Evolutionary conservation across 2,888 invertebrate genomes (phyloP).

Genomic region (Lacanobia oleracea): DNA sequence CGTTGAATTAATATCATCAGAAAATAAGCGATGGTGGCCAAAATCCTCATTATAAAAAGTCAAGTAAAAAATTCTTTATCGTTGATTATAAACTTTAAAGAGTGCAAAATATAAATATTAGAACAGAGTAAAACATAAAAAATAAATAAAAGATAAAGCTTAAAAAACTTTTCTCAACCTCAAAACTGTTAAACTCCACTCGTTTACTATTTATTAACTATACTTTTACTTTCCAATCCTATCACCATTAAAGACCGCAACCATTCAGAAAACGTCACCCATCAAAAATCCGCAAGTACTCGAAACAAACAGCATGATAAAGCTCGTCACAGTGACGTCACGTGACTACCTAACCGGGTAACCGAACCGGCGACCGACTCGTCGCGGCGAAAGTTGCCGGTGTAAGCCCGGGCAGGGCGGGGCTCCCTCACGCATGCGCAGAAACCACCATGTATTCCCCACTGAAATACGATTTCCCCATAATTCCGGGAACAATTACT

Average conservation of each 20-base stretch:
- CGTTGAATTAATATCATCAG: too few relatives aligned
- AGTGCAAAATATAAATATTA: too few relatives aligned
- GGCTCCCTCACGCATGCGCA: slow-evolving; percentile 83
- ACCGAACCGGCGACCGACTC: slow-evolving; percentile 59
- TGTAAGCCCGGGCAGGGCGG: slow-evolving; percentile 85
- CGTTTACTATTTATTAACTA: too few relatives aligned
- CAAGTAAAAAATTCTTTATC: too few relatives aligned
- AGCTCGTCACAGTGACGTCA: slow-evolving; percentile 53
- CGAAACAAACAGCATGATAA: slow-evolving; percentile 46
- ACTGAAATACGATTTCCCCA: slow-evolving; percentile 72
- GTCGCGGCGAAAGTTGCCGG: slow-evolving; percentile 51
- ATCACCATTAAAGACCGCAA: slow-evolving; percentile 2
- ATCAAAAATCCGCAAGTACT: slow-evolving; percentile 16
- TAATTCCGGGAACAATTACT: slow-evolving; percentile 79
- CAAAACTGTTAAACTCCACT: too few relatives aligned
- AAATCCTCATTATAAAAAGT: too few relatives aligned
- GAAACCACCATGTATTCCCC: slow-evolving; percentile 53
- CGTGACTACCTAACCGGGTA: slow-evolving; percentile 43
- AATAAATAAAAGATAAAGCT: too few relatives aligned
- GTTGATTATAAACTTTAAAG: too few relatives aligned
- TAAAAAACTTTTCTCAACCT: too few relatives aligned
- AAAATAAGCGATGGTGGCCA: too few relatives aligned
- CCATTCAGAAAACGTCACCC: not conserved
- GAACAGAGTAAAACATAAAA: too few relatives aligned
- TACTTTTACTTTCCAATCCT: not conserved